Evolutionary conservation across 1,140 invertebrate genomes (phyloP).

Genomic region (Zophobas atratus): DNA sequence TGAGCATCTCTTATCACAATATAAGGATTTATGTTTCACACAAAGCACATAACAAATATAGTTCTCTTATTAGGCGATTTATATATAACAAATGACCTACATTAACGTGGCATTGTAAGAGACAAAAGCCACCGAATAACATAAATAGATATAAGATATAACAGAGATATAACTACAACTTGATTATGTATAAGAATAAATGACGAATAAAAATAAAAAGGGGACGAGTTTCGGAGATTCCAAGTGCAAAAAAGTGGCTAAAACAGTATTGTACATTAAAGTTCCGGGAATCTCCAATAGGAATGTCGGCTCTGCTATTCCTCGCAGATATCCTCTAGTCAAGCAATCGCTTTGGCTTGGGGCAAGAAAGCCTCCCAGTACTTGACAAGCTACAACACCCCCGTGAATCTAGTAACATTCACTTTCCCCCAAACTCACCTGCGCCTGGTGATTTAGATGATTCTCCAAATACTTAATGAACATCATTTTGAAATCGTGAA

Average conservation of each 20-base stretch:
- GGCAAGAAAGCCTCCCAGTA: constrained; percentile 96
- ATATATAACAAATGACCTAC: constrained; percentile 9
- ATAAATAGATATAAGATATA: constrained; percentile 1
- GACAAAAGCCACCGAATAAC: constrained; percentile 19
- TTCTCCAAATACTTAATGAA: constrained; percentile 94
- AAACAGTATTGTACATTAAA: constrained; percentile 44
- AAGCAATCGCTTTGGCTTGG: constrained; percentile 90
- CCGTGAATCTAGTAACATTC: background rate
- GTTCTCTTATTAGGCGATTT: constrained; percentile 26
- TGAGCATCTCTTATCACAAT: constrained; percentile 42
- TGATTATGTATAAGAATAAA: constrained; percentile 34
- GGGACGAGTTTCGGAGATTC: constrained; percentile 18
- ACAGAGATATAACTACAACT: constrained; percentile 17
- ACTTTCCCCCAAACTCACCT: constrained; percentile 73
- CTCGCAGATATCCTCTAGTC: constrained; percentile 68
- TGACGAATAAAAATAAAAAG: constrained; percentile 21
- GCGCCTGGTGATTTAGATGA: constrained; percentile 95
- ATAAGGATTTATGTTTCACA: constrained; percentile 28
- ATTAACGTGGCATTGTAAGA: constrained; percentile 18
- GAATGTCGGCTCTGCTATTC: constrained; percentile 67
- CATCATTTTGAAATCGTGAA: constrained; percentile 92
- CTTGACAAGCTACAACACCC: constrained; percentile 84
- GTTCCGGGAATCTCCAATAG: constrained; percentile 66
- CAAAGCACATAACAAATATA: constrained; percentile 42
- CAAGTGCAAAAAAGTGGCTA: constrained; percentile 6